Conservation (phyloP, 2,797 vertebrate species). For the Pitangus sulphuratus region DNA sequence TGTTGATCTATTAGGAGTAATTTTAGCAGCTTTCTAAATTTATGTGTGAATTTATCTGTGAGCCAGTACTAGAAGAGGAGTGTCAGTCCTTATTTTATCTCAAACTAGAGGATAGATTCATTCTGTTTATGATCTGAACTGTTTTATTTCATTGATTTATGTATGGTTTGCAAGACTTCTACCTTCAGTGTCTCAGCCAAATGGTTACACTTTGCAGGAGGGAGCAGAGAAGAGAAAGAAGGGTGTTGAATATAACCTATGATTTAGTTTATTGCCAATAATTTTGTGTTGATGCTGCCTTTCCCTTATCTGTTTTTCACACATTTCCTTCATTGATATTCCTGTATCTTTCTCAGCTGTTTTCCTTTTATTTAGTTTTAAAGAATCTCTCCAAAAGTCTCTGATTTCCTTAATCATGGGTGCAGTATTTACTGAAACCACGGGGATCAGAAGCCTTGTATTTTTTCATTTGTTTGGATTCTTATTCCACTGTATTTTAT, state of each 20-base stretch:
- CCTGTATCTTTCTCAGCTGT: background rate
- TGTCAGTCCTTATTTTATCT: background rate
- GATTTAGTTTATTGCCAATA: slow-evolving; percentile 14
- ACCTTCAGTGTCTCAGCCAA: background rate
- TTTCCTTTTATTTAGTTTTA: slow-evolving; percentile 12
- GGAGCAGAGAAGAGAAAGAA: background rate
- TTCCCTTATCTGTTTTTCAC: slow-evolving; percentile 49
- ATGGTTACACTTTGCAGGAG: background rate
- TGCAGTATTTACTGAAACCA: background rate
- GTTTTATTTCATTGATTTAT: background rate
- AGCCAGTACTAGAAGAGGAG: background rate
- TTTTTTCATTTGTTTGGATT: background rate
- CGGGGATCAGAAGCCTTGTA: background rate
- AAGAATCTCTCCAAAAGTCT: background rate
- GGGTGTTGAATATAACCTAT: background rate
- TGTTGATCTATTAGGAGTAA: background rate
- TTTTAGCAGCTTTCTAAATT: background rate
- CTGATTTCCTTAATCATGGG: background rate
- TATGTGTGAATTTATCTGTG: background rate
- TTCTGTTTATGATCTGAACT: background rate
- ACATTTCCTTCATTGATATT: slow-evolving; percentile 51
- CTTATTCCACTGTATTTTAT: background rate
- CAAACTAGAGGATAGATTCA: background rate
- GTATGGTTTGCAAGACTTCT: background rate
- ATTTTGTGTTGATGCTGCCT: background rate